These are phyloP conservation scores for Andrena haemorrhoa DNA, from an alignment of 2,888 invertebrate genomes.

Conservation along the genomic window DNA sequence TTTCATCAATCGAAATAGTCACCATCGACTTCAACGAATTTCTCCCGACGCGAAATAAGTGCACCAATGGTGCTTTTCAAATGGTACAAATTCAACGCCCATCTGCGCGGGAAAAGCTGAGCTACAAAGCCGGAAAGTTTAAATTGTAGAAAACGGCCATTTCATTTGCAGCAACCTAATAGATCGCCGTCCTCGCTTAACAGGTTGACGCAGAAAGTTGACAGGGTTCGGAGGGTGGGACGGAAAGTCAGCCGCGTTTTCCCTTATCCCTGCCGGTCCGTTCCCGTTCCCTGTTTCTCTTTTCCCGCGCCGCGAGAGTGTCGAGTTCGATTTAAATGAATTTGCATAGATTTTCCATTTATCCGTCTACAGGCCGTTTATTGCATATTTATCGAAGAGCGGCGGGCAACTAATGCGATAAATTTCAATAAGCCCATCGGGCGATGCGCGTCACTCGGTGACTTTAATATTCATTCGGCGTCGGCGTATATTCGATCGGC, in stretches of 20 bases:
- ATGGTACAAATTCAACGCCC: too few relatives aligned
- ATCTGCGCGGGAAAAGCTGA: too few relatives aligned
- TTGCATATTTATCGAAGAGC: conserved; percentile 78
- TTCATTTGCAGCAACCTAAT: too few relatives aligned
- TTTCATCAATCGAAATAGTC: too few relatives aligned
- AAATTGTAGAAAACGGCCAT: too few relatives aligned
- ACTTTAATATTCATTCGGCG: conserved; percentile 69
- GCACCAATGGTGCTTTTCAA: too few relatives aligned
- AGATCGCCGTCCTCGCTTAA: background rate
- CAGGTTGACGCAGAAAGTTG: background rate
- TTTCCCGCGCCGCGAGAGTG: conserved; percentile 8
- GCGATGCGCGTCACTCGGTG: conserved; percentile 64
- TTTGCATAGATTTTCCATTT: conserved; percentile 77
- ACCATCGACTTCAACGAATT: too few relatives aligned
- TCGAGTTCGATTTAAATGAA: conserved; percentile 71
- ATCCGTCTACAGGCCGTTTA: conserved; percentile 74
- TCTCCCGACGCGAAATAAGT: too few relatives aligned
- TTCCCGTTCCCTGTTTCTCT: conserved; percentile 18
- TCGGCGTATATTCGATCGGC: conserved; percentile 35
- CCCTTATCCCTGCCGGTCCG: background rate
- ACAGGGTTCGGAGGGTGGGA: background rate
- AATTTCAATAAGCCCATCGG: conserved; percentile 74
- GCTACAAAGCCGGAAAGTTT: too few relatives aligned
- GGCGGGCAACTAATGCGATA: conserved; percentile 73
- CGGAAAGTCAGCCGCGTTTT: conserved; percentile 38